These are phyloP conservation scores for Merops nubicus DNA, from an alignment of 2,113 vertebrate species.

Conservation along the genomic window DNA sequence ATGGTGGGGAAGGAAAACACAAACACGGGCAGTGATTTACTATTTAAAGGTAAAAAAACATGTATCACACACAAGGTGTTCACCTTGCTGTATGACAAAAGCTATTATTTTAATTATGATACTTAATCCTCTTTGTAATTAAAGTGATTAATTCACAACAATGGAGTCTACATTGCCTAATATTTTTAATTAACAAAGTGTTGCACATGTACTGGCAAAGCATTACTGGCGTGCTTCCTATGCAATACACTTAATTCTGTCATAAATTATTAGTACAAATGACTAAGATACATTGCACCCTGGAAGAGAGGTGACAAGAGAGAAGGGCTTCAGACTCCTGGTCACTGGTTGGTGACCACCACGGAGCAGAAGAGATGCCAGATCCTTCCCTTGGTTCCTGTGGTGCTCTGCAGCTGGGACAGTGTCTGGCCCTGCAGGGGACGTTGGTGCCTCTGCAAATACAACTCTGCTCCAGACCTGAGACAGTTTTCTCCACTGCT, in stretches of 20 bases:
- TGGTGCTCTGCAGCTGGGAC: not conserved
- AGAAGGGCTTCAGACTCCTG: not conserved
- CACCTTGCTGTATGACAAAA: conserved; percentile 36
- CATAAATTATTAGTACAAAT: conserved; percentile 71
- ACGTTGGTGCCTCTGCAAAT: not conserved
- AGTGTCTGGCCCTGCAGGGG: not conserved
- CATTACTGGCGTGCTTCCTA: conserved; percentile 61
- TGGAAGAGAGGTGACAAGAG: not conserved
- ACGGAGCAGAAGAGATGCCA: not conserved
- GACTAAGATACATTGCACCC: conserved; percentile 40
- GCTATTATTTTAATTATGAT: conserved; percentile 54
- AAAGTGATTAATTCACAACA: conserved; percentile 76
- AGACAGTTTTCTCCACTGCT: not conserved
- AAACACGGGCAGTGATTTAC: not conserved
- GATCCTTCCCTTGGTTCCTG: not conserved
- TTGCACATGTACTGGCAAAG: conserved; percentile 43
- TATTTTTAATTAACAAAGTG: conserved; percentile 79
- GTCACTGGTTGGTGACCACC: not conserved
- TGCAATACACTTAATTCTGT: conserved; percentile 79
- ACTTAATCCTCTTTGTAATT: conserved; percentile 62
- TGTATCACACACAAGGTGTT: not conserved
- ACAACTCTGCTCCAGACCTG: not conserved
- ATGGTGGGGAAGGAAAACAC: rapidly evolving
- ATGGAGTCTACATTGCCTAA: conserved; percentile 67
- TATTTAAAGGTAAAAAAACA: not conserved